Evolutionary conservation across 2,888 invertebrate genomes (phyloP).

Genomic region (Acanthosoma haemorrhoidale): DNA sequence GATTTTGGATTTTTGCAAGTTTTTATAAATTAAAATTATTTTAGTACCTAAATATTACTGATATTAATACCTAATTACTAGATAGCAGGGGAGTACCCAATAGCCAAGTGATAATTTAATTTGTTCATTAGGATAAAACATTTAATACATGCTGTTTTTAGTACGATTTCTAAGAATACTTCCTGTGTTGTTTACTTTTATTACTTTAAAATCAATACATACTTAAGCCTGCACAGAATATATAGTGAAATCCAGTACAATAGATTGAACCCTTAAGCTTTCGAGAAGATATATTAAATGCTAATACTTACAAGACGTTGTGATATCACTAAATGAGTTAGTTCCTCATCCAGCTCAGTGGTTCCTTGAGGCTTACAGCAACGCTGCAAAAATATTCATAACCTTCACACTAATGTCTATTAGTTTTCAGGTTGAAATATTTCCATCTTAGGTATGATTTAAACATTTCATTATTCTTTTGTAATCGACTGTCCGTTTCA

Average conservation of each 20-base stretch:
- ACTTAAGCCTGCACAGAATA: not conserved
- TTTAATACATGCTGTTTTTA: too few relatives aligned
- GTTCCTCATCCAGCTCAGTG: not conserved
- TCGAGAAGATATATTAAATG: not conserved
- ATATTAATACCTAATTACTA: too few relatives aligned
- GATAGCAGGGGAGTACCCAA: too few relatives aligned
- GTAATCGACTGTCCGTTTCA: not conserved
- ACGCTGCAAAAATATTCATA: not conserved
- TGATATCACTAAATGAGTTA: slow-evolving; percentile 1
- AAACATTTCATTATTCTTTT: not conserved
- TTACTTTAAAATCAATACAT: too few relatives aligned
- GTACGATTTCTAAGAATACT: too few relatives aligned
- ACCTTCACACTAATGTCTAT: not conserved
- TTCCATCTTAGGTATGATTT: not conserved
- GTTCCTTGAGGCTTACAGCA: not conserved
- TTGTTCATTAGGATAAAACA: too few relatives aligned
- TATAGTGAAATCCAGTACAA: not conserved
- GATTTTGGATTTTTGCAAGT: too few relatives aligned
- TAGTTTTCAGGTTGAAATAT: not conserved
- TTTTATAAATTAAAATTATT: too few relatives aligned
- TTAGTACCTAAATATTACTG: too few relatives aligned
- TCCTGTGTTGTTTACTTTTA: too few relatives aligned
- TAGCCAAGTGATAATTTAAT: too few relatives aligned
- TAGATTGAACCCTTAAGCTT: not conserved
- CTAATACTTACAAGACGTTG: not conserved